phyloP scores from a whole-genome alignment of 2,888 invertebrate species.

The Heteropelma amictum region DNA sequence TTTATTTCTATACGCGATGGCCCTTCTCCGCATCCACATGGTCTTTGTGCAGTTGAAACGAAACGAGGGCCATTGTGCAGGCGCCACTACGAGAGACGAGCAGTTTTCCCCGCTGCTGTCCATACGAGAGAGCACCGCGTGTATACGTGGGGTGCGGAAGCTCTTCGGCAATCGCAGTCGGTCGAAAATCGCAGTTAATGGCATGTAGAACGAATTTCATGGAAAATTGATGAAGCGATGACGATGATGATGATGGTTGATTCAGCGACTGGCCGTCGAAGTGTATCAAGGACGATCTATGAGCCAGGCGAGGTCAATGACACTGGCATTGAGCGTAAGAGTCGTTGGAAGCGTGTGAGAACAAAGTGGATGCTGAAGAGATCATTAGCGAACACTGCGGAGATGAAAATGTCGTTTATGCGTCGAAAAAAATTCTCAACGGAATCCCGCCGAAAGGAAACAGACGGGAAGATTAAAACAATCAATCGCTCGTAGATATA shows the following conservation, averaged over 20 bases:
- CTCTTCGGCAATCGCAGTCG: neutral
- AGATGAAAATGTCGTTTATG: too few relatives aligned
- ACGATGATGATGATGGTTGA: neutral
- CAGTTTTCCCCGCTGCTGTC: slow-evolving; percentile 20
- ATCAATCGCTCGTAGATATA: too few relatives aligned
- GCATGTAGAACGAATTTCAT: slow-evolving; percentile 7
- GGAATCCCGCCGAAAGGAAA: too few relatives aligned
- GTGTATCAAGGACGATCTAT: too few relatives aligned
- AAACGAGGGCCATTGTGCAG: slow-evolving; percentile 45
- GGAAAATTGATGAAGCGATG: slow-evolving; percentile 16
- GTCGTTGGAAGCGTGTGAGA: too few relatives aligned
- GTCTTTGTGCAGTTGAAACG: slow-evolving; percentile 40
- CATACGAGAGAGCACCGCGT: neutral
- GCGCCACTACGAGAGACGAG: slow-evolving; percentile 48
- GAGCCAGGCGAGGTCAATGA: too few relatives aligned
- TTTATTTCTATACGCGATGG: neutral
- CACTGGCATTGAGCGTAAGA: too few relatives aligned
- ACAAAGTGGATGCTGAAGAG: too few relatives aligned
- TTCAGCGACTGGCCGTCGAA: slow-evolving; percentile 2
- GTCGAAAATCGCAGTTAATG: neutral
- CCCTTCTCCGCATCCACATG: slow-evolving; percentile 25
- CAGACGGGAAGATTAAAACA: too few relatives aligned
- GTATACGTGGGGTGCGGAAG: slow-evolving; percentile 4
- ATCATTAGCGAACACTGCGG: too few relatives aligned
- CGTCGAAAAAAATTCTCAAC: too few relatives aligned